Evolutionary conservation across 1,140 invertebrate genomes (phyloP).

Genomic region (Cherax quadricarinatus): DNA sequence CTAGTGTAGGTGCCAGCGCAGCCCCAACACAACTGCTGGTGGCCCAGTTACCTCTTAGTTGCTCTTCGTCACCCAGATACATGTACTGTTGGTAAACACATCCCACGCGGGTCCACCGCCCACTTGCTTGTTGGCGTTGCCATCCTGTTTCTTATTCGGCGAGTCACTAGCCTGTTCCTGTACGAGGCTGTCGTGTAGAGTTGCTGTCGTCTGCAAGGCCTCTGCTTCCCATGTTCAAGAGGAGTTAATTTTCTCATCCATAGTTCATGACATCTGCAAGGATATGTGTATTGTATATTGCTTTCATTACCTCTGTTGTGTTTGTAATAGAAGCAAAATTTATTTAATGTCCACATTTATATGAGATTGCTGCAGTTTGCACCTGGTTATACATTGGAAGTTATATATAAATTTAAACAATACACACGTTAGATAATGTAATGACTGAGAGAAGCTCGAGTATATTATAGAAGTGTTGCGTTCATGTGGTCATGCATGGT

Average conservation of each 20-base stretch:
- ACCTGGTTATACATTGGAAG: conserved; percentile 51
- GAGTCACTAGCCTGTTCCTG: conserved; percentile 36
- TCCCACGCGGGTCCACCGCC: neutral
- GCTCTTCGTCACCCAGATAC: conserved; percentile 10
- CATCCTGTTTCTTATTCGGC: neutral
- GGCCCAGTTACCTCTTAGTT: neutral
- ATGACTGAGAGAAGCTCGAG: conserved; percentile 6
- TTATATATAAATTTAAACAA: conserved; percentile 39
- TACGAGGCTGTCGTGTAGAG: conserved; percentile 39
- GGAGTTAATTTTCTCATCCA: conserved; percentile 48
- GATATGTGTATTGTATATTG: conserved; percentile 62
- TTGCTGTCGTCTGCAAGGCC: conserved; percentile 51
- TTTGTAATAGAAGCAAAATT: conserved; percentile 41
- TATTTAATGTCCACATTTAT: conserved; percentile 54
- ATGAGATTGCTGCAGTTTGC: conserved; percentile 48
- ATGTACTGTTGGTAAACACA: conserved; percentile 28
- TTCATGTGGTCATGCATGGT: neutral
- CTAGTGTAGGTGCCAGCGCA: conserved; percentile 15
- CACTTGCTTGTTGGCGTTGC: conserved; percentile 48
- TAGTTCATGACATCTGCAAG: conserved; percentile 58
- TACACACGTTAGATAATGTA: conserved; percentile 25
- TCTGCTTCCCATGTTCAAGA: conserved; percentile 40
- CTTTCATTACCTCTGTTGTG: conserved; percentile 58
- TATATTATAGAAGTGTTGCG: neutral
- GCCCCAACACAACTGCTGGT: conserved; percentile 11